A percentile compares a stretch with the other conserved stretches of the same genome.
These are phyloP conservation scores for Drosophila suzukii DNA, from an alignment of 1,140 invertebrate species.

Conservation along the genomic window DNA sequence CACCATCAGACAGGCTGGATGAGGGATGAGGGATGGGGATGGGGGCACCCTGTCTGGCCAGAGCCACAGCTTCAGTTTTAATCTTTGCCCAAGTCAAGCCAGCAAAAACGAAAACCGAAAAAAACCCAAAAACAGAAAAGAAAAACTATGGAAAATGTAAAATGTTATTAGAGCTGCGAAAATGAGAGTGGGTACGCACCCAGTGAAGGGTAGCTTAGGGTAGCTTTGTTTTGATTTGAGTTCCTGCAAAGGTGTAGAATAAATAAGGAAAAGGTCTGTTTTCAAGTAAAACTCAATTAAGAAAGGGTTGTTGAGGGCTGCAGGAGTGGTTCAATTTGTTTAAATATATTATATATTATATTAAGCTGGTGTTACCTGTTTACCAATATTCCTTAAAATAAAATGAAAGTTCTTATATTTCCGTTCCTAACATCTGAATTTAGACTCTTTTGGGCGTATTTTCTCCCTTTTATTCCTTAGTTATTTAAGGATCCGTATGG, in stretches of 20 bases:
- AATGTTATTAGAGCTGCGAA: slow-evolving; percentile 42
- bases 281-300: neutral
- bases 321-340: neutral
- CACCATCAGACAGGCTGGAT: slow-evolving; percentile 5
- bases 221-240: neutral
- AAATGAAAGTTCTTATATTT: too few species aligned
- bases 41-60: slow-evolving; percentile 17
- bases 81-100: slow-evolving; percentile 45
- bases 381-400: too few species aligned
- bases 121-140: neutral
- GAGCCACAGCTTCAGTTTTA: slow-evolving; percentile 55
- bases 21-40: neutral
- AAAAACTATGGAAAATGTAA: slow-evolving; percentile 45
- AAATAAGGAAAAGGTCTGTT: neutral
- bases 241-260: neutral
- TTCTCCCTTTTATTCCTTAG: too few species aligned
- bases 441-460: too few species aligned
- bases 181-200: neutral
- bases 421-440: too few species aligned
- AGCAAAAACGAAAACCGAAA: neutral
- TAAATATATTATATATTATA: neutral
- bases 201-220: neutral
- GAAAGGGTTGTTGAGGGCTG: neutral
- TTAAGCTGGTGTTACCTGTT: too few species aligned
- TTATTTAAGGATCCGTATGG: too few species aligned